Evolutionary conservation across 2,113 vertebrate genomes (phyloP).

Genomic region (Perca flavescens): DNA sequence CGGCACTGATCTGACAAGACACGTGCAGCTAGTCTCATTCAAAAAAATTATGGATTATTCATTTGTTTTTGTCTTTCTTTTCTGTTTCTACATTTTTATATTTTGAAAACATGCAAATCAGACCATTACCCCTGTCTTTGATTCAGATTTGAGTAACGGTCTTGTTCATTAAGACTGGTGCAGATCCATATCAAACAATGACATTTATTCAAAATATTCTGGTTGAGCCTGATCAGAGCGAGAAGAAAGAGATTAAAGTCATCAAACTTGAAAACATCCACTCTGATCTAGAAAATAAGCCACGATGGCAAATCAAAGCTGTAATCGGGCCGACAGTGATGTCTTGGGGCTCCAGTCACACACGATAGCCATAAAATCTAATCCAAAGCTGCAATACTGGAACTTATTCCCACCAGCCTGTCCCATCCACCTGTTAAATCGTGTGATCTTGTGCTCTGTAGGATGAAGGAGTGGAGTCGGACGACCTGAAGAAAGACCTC

Average conservation of each 20-base stretch:
- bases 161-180: not conserved
- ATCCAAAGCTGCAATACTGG: not conserved
- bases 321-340: not conserved
- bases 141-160: not conserved
- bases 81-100: not conserved
- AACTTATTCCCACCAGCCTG: too few relatives aligned
- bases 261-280: not conserved
- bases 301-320: not conserved
- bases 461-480: conserved; percentile 99
- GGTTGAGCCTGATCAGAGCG: not conserved
- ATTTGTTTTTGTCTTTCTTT: not conserved
- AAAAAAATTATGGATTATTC: not conserved
- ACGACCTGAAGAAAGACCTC: conserved; percentile 97
- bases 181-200: not conserved
- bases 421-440: not conserved
- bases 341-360: not conserved
- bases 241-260: not conserved
- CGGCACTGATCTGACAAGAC: not conserved
- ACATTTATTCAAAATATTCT: not conserved
- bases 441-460: conserved; percentile 63
- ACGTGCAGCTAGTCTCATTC: not conserved
- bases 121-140: not conserved
- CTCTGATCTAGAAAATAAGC: not conserved
- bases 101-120: not conserved
- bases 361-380: not conserved